Percentiles rank a stretch among this genome's conserved stretches.
Conservation (phyloP, 2,888 invertebrate genomes). For the Dendrolimus pini region DNA sequence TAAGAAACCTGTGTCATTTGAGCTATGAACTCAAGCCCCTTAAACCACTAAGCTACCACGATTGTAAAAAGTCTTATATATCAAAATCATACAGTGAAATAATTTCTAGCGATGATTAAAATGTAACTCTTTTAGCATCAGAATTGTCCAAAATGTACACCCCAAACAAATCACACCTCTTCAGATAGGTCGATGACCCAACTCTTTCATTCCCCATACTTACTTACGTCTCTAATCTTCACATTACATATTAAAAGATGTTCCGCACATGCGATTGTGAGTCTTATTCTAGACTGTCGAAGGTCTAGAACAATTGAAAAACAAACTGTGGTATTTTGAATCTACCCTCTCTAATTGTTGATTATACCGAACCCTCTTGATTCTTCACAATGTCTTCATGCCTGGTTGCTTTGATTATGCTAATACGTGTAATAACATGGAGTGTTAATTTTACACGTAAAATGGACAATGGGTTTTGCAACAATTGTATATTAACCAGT, state of each 20-base stretch:
- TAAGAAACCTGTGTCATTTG: too few species aligned
- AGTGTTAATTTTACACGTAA: background rate
- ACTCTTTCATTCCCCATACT: background rate
- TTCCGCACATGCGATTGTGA: background rate
- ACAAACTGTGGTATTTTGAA: background rate
- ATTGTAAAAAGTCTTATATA: too few species aligned
- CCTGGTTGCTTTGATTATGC: conserved; percentile 43
- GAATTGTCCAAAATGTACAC: background rate
- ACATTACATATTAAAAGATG: background rate
- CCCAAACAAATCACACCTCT: background rate
- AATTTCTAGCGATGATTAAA: too few species aligned
- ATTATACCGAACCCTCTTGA: conserved; percentile 2
- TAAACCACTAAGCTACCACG: too few species aligned
- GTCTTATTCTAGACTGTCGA: background rate
- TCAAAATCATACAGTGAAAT: too few species aligned
- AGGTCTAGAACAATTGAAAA: background rate
- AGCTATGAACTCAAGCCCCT: too few species aligned
- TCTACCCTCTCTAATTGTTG: background rate
- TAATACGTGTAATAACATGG: conserved; percentile 1
- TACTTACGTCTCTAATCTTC: background rate
- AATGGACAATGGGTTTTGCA: conserved; percentile 1
- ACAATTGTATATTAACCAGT: conserved; percentile 1
- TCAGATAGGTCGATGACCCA: background rate
- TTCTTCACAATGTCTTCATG: conserved; percentile 38
- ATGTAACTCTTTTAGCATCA: too few species aligned